Percentiles rank a stretch among this genome's conserved stretches.
Evolutionary conservation across 2,888 invertebrate genomes (phyloP).

Genomic region (Agrochola litura): DNA sequence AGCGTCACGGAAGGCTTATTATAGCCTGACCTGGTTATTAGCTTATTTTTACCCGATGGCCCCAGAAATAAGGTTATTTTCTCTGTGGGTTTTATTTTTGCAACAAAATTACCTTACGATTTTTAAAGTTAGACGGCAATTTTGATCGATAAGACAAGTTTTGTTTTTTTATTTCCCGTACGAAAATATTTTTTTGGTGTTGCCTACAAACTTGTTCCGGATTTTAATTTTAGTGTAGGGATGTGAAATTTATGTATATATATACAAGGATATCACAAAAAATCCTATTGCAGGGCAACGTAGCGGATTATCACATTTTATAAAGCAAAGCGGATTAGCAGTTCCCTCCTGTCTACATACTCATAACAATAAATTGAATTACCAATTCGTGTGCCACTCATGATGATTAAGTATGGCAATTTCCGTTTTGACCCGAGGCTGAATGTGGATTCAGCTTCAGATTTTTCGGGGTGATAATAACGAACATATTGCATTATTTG

Average conservation of each 20-base stretch:
- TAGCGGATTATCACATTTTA: background rate
- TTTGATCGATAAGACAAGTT: background rate
- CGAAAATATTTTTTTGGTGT: fast-evolving
- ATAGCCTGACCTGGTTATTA: constrained; percentile 47
- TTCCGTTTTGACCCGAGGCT: background rate
- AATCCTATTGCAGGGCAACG: background rate
- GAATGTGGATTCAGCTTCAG: background rate
- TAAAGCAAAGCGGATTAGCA: background rate
- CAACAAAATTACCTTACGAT: background rate
- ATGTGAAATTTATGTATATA: background rate
- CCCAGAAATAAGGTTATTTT: constrained; percentile 3
- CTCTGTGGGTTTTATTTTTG: background rate
- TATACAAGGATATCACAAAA: background rate
- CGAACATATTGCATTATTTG: background rate
- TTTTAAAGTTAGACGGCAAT: background rate
- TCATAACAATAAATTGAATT: constrained; percentile 8
- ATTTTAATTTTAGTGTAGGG: background rate
- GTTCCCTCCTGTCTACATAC: background rate
- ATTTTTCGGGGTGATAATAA: background rate
- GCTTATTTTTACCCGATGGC: constrained; percentile 9
- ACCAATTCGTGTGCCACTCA: background rate
- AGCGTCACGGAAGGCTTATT: constrained; percentile 58
- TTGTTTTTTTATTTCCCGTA: background rate
- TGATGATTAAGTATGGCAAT: constrained; percentile 1
- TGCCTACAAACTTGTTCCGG: background rate